Evolutionary conservation across 1,140 invertebrate genomes (phyloP).

Genomic region (Periplaneta americana): DNA sequence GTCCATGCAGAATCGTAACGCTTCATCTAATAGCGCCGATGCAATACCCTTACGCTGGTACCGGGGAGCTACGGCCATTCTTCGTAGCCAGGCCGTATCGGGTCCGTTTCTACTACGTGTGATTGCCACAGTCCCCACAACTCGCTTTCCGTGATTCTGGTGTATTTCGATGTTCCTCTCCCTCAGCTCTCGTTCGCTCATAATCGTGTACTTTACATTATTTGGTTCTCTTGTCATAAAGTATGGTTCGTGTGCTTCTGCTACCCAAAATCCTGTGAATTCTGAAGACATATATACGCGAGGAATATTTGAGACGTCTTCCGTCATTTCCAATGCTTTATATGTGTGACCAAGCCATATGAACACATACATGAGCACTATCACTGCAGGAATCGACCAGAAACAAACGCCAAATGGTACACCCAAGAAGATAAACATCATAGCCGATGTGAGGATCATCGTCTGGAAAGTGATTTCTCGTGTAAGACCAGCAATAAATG

Average conservation of each 20-base stretch:
- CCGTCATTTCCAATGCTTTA: conserved; percentile 38
- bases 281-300: conserved; percentile 38
- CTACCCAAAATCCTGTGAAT: conserved; percentile 46
- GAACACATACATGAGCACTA: conserved; percentile 37
- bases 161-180: conserved; percentile 32
- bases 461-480: conserved; percentile 45
- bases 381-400: conserved; percentile 38
- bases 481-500: conserved; percentile 39
- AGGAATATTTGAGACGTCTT: conserved; percentile 34
- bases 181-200: conserved; percentile 36
- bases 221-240: conserved; percentile 27
- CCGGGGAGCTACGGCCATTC: conserved; percentile 40
- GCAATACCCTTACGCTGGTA: conserved; percentile 44
- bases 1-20: conserved; percentile 41
- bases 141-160: conserved; percentile 28
- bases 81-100: conserved; percentile 46
- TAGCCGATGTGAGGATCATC: conserved; percentile 42
- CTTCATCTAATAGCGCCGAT: conserved; percentile 37
- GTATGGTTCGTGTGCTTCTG: conserved; percentile 39
- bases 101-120: conserved; percentile 36
- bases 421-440: conserved; percentile 49
- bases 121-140: conserved; percentile 43
- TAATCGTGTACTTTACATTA: conserved; percentile 33
- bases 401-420: conserved; percentile 42
- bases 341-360: conserved; percentile 38